These are phyloP conservation scores for Pristionchus fissidentatus DNA, from an alignment of 2,888 invertebrate species.

Conservation along the genomic window DNA sequence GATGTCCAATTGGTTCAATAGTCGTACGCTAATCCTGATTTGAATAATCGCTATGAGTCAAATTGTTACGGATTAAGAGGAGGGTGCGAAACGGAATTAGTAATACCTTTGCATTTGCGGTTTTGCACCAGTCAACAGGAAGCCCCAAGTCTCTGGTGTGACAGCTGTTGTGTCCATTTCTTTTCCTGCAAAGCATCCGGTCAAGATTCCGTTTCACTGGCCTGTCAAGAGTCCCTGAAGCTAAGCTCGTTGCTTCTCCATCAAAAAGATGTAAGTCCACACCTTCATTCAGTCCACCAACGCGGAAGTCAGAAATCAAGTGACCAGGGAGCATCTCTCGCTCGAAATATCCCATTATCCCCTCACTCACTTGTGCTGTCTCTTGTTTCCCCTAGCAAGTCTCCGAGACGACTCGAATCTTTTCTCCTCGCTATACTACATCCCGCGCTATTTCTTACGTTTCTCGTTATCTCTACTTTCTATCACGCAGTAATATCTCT, in stretches of 20 bases:
- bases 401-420: neutral
- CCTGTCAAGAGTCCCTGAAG: neutral
- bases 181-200: neutral
- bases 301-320: neutral
- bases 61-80: neutral
- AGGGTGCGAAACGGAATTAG: conserved; percentile 4
- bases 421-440: neutral
- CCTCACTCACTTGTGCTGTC: neutral
- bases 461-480: neutral
- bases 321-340: neutral
- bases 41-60: conserved; percentile 22
- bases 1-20: neutral
- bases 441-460: neutral
- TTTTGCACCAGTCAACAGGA: neutral
- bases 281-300: neutral
- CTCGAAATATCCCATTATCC: conserved; percentile 9
- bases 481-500: no score
- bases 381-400: neutral
- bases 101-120: neutral
- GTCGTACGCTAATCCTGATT: neutral
- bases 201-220: neutral
- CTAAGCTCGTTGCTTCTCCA: neutral
- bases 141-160: no score
- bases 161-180: neutral
- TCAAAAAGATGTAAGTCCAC: neutral